phyloP scores from a whole-genome alignment of 2,113 vertebrate species.

The Otolemur garnettii region DNA sequence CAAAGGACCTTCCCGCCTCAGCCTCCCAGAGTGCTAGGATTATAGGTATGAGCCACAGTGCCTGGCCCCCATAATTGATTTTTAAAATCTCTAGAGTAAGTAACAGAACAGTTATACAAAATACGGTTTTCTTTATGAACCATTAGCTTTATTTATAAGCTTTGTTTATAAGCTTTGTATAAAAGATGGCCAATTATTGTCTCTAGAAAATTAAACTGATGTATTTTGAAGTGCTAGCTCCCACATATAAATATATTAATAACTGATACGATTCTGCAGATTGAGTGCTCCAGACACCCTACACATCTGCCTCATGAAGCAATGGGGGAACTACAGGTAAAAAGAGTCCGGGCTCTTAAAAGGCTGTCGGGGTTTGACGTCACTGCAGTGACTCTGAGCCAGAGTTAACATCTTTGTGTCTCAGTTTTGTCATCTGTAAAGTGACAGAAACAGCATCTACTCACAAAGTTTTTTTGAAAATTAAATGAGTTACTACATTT shows the following conservation, averaged over 20 bases:
- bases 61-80: too few species aligned
- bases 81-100: background rate
- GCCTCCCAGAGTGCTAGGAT: too few species aligned
- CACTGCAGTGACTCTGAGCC: background rate
- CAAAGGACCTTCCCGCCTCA: too few species aligned
- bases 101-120: background rate
- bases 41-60: too few species aligned
- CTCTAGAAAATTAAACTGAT: background rate
- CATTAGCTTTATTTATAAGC: background rate
- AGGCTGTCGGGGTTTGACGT: background rate
- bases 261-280: background rate
- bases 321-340: background rate
- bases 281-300: background rate
- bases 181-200: background rate
- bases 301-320: background rate
- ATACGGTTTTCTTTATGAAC: conserved; percentile 8
- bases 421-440: background rate
- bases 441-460: background rate
- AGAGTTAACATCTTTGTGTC: background rate
- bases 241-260: background rate
- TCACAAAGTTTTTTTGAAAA: background rate
- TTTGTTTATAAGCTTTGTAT: conserved; percentile 42
- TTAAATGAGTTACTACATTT: background rate
- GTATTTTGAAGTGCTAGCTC: background rate
- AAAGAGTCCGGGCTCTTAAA: too few species aligned